Conservation (phyloP, 2,113 vertebrate genomes). For the Cyanoramphus novaezelandiae region DNA sequence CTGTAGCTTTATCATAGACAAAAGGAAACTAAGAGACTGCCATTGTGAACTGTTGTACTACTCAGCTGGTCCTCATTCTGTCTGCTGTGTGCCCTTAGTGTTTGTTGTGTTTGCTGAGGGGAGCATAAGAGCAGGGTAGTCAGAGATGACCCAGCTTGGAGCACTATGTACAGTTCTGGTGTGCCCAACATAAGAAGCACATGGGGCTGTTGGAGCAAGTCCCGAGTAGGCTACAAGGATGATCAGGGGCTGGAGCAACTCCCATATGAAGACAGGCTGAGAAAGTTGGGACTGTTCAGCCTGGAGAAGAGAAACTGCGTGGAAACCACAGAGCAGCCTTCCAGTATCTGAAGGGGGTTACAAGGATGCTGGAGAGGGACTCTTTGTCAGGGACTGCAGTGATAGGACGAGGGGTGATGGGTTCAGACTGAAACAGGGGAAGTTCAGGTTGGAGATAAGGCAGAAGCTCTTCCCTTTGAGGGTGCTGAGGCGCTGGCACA, state of each 20-base stretch:
- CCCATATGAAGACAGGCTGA: neutral
- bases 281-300: no score
- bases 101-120: neutral
- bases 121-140: neutral
- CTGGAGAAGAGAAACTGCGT: no score
- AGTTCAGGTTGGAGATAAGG: no score
- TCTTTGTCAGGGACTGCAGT: no score
- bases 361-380: no score
- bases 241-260: neutral
- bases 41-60: neutral
- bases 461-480: no score
- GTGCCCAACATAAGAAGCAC: neutral
- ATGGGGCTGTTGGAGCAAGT: neutral
- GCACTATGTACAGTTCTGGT: neutral
- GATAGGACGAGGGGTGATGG: no score
- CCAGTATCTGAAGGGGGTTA: no score
- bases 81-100: neutral
- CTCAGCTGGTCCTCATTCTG: neutral
- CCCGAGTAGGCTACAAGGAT: neutral
- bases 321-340: no score
- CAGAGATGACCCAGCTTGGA: neutral
- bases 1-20: neutral
- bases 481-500: no score
- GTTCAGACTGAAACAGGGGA: no score
- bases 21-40: neutral